These are phyloP conservation scores for Aptenodytes forsteri DNA, from an alignment of 2,113 vertebrate genomes.

Conservation along the genomic window DNA sequence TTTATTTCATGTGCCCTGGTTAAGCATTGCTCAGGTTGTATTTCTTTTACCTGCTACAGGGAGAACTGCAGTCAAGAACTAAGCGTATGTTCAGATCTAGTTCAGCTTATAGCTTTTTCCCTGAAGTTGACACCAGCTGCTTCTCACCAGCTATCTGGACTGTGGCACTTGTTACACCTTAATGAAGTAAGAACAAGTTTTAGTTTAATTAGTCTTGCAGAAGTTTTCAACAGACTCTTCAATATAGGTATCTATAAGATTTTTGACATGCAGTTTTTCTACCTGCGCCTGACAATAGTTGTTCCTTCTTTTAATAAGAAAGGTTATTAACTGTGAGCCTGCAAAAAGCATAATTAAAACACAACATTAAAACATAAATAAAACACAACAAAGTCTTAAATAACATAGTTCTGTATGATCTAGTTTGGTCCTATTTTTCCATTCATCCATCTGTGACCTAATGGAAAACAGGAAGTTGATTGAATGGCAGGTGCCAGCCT, in stretches of 20 bases:
- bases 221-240: not conserved
- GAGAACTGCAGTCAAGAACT: slow-evolving; percentile 65
- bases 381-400: not conserved
- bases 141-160: slow-evolving; percentile 81
- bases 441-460: not conserved
- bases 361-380: not conserved
- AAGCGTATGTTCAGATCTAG: slow-evolving; percentile 68
- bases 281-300: not conserved
- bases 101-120: slow-evolving; percentile 84
- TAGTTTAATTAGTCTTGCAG: not conserved
- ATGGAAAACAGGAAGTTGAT: not conserved
- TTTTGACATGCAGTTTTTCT: not conserved
- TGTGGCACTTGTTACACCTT: slow-evolving; percentile 86
- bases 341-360: not conserved
- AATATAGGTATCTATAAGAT: fast-evolving
- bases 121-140: slow-evolving; percentile 86
- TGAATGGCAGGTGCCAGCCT: not conserved
- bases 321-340: not conserved
- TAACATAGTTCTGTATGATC: not conserved
- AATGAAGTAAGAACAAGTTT: slow-evolving; percentile 75
- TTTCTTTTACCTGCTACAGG: slow-evolving; percentile 69
- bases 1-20: not conserved
- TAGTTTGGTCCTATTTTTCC: not conserved
- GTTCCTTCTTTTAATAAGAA: not conserved
- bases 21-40: not conserved